phyloP scores from a whole-genome alignment of 2,888 invertebrate genomes.

The Aelia acuminata region DNA sequence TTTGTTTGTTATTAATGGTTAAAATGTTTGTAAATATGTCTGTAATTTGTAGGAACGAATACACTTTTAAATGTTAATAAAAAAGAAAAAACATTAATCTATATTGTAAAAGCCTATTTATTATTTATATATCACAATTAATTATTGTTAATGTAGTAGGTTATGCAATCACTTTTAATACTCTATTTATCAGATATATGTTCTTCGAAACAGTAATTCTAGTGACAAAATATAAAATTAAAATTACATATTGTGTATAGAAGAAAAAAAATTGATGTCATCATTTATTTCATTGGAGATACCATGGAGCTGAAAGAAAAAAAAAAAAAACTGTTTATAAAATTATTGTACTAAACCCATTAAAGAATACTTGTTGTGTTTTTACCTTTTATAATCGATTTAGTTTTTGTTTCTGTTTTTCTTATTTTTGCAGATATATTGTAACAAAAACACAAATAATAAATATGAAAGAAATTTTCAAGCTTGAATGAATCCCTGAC shows the following conservation, averaged over 20 bases:
- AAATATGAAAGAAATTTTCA: slow-evolving; percentile 25
- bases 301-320: not conserved
- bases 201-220: slow-evolving; percentile 36
- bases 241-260: not conserved
- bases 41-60: slow-evolving; percentile 12
- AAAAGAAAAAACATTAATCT: slow-evolving; percentile 16
- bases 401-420: slow-evolving; percentile 30
- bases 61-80: slow-evolving; percentile 30
- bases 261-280: slow-evolving; percentile 18
- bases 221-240: slow-evolving; percentile 18
- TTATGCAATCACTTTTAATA: slow-evolving; percentile 33
- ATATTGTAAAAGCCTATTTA: slow-evolving; percentile 31
- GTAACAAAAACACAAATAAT: slow-evolving; percentile 31
- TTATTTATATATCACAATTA: slow-evolving; percentile 29
- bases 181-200: slow-evolving; percentile 18
- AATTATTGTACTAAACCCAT: slow-evolving; percentile 12
- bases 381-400: slow-evolving; percentile 42
- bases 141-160: slow-evolving; percentile 27
- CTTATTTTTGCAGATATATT: slow-evolving; percentile 43
- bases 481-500: slow-evolving; percentile 4
- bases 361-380: slow-evolving; percentile 27
- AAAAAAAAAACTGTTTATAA: not conserved
- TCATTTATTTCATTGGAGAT: slow-evolving; percentile 21
- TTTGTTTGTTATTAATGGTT: slow-evolving; percentile 15
- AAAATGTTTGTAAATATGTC: slow-evolving; percentile 42